These are phyloP conservation scores for Armadillidium nasatum DNA, from an alignment of 1,140 invertebrate species.

Conservation along the genomic window DNA sequence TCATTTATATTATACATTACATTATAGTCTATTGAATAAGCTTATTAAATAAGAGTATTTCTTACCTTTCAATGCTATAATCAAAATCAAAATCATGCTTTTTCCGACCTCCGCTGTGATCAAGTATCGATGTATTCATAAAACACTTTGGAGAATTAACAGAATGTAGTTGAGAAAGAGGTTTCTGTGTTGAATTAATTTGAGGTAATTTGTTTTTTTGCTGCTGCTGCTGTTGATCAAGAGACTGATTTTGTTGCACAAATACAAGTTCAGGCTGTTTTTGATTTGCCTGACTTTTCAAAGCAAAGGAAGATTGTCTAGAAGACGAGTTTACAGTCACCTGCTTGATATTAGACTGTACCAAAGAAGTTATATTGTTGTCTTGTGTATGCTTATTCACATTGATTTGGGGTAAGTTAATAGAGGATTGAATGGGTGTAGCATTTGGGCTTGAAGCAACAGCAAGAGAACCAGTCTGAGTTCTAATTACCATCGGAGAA, in stretches of 20 bases:
- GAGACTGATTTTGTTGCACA: constrained; percentile 22
- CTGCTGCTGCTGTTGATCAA: constrained; percentile 27
- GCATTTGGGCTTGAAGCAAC: background rate
- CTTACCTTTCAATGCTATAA: constrained; percentile 58
- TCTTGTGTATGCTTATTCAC: background rate
- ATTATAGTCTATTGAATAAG: no score
- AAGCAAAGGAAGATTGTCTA: constrained; percentile 13
- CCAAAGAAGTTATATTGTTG: background rate
- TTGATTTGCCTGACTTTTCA: background rate
- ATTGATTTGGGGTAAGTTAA: background rate
- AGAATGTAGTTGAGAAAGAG: background rate
- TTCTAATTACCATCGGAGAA: constrained; percentile 35
- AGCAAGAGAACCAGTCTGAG: constrained; percentile 31
- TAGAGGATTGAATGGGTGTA: background rate
- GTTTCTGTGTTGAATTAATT: constrained; percentile 22
- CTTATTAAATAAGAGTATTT: no score
- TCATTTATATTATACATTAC: no score
- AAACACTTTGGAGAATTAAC: constrained; percentile 34
- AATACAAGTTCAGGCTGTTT: constrained; percentile 9
- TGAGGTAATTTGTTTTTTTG: constrained; percentile 32
- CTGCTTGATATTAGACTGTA: background rate
- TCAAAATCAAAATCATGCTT: constrained; percentile 57
- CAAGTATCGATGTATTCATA: constrained; percentile 60
- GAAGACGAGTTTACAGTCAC: background rate
- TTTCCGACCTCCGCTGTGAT: constrained; percentile 60